Percentiles rank a stretch among this genome's conserved stretches.
Conservation (phyloP, 2,113 vertebrate genomes). For the Anolis sagrei region DNA sequence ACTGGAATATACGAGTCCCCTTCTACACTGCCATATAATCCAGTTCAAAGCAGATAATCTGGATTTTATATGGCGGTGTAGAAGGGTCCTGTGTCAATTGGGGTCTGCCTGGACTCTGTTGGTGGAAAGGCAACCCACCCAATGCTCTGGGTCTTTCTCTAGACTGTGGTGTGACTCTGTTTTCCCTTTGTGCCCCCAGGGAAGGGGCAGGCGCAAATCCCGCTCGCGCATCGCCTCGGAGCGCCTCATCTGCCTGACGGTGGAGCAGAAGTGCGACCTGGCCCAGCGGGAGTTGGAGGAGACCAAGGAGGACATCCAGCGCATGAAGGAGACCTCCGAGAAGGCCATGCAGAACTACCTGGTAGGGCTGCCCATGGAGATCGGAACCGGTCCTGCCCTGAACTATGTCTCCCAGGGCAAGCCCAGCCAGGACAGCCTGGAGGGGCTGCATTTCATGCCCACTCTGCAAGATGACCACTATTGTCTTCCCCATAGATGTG, state of each 20-base stretch:
- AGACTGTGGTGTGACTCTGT: not conserved
- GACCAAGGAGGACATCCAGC: constrained; percentile 65
- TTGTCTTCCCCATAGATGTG: too few species aligned
- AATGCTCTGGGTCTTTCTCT: not conserved
- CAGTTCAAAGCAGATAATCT: too few species aligned
- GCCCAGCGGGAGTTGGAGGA: constrained; percentile 74
- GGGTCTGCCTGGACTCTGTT: not conserved
- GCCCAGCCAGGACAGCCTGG: not conserved
- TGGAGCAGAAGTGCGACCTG: constrained; percentile 78
- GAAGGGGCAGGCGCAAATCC: constrained; percentile 57
- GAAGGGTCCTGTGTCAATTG: too few species aligned
- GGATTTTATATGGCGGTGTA: too few species aligned
- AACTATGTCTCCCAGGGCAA: not conserved
- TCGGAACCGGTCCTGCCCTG: fast-evolving
- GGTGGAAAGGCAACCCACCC: not conserved
- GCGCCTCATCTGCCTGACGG: constrained; percentile 56
- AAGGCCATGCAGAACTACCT: constrained; percentile 69
- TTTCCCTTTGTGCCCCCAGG: constrained; percentile 57
- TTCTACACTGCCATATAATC: too few species aligned
- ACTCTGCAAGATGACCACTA: too few species aligned
- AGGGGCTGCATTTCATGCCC: too few species aligned
- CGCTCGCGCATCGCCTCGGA: constrained; percentile 47
- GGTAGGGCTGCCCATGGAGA: constrained; percentile 60
- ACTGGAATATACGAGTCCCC: too few species aligned
- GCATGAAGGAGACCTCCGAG: constrained; percentile 61